Percentiles rank a stretch among this genome's conserved stretches.
These are phyloP conservation scores for Enteromius anoplus DNA, from an alignment of 2,797 vertebrate species.

Conservation along the genomic window DNA sequence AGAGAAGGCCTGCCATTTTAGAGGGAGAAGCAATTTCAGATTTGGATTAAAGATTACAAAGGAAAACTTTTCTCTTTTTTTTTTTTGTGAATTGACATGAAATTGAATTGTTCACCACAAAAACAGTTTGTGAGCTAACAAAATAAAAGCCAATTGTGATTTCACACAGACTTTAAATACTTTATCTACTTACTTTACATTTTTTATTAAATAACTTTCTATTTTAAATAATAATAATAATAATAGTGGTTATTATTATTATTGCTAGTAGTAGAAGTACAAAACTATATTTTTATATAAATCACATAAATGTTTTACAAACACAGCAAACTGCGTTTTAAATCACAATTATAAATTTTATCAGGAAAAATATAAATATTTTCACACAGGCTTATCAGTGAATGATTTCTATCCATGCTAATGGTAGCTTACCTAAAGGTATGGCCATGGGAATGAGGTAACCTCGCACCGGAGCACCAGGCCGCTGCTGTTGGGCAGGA, in stretches of 20 bases:
- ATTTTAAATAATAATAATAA: background rate
- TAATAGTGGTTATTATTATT: background rate
- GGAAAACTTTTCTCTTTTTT: too few relatives aligned
- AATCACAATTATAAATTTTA: background rate
- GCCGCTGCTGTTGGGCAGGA: slow-evolving; percentile 43
- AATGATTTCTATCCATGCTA: background rate
- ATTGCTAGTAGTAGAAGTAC: background rate
- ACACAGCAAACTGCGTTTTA: background rate
- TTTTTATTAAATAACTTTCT: background rate
- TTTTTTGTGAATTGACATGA: too few relatives aligned
- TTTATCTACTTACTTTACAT: too few relatives aligned
- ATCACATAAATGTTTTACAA: background rate
- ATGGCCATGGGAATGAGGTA: slow-evolving; percentile 84
- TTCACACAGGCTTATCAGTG: background rate
- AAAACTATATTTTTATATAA: background rate
- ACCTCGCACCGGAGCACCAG: slow-evolving; percentile 57
- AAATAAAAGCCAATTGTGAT: too few relatives aligned
- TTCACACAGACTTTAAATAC: too few relatives aligned
- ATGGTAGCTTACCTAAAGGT: slow-evolving; percentile 82
- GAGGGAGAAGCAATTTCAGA: too few relatives aligned
- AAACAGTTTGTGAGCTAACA: too few relatives aligned
- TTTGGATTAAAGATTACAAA: too few relatives aligned
- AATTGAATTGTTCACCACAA: too few relatives aligned
- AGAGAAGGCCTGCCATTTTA: too few relatives aligned
- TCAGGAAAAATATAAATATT: background rate